Evolutionary conservation across 2,113 vertebrate genomes (phyloP), one percentile per base, ranked within the genome.

Genomic region (Anoplopoma fimbria): DNA sequence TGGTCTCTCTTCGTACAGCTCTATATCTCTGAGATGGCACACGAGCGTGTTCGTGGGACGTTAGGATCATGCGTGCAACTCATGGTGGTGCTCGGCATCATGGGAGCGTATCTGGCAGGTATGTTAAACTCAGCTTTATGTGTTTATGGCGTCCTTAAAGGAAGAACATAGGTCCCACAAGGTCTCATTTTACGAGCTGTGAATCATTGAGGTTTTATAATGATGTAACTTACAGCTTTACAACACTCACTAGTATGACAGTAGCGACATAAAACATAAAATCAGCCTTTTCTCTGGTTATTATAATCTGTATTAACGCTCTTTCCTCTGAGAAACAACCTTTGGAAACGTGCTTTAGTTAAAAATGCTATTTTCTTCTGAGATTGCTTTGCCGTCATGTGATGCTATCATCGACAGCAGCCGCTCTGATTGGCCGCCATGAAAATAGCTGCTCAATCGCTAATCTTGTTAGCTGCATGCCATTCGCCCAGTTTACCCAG

Each of bases 1-100:
- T 2, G 4, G 9, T 49, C 61, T 21, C 36, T 31, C 51, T 15
- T 2, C 38, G 2, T 14, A 1, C 89, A 99, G 98, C 93, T 99
- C 0, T 99, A 99, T 31, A 97, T 99, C 84, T 97, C 98, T 0
- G 97, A 99, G 94, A 95, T 96, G 40, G 94, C 98, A 8, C 97
- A 98, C 65, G 95, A 97, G 51, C 92, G 93, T 1, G 94, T 98
- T 12, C 95, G 98, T 25, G 98, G 98, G 1, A 92, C 92, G 31
- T 89, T 99, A 0, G 98, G 98, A 64, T 97, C 97, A 49, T 98
- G 97, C 40, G 97, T 98, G 75, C 98, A 99, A 89, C 93, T 99
- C 84, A 99, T 98, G 97, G 97, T 99, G 70, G 98, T 98, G 78
- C 92, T 74, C 0, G 98, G 98, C 75, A 99, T 99, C 91, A 92